Percentiles rank a stretch among this genome's conserved stretches.
Evolutionary conservation across 2,797 vertebrate species (phyloP).

Genomic region (Denticeps clupeoides): DNA sequence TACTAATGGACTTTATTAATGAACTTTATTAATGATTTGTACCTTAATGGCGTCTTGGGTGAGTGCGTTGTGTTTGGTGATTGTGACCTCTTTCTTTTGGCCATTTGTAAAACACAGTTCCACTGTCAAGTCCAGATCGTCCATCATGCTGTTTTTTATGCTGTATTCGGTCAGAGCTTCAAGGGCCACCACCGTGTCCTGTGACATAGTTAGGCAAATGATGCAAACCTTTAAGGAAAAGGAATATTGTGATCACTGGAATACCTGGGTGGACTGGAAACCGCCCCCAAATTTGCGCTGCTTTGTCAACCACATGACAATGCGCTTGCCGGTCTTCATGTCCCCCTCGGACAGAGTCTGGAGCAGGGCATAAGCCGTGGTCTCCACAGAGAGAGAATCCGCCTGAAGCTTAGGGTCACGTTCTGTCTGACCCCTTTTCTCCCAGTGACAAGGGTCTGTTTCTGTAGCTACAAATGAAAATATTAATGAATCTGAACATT

Average conservation of each 20-base stretch:
- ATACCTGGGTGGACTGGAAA: constrained; percentile 59
- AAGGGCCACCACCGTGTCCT: constrained; percentile 58
- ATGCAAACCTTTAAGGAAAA: too few relatives aligned
- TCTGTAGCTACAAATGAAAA: constrained; percentile 15
- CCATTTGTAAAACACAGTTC: constrained; percentile 28
- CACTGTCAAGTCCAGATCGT: constrained; percentile 33
- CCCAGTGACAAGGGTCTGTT: constrained; percentile 45
- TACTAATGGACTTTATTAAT: background rate
- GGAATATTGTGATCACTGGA: too few relatives aligned
- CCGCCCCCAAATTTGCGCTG: constrained; percentile 48
- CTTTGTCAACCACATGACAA: constrained; percentile 44
- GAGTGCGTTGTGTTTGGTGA: constrained; percentile 28
- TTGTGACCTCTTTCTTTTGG: constrained; percentile 14
- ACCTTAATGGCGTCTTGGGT: constrained; percentile 39
- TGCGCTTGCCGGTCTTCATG: constrained; percentile 12
- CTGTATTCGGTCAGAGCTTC: constrained; percentile 49
- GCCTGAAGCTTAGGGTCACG: constrained; percentile 16
- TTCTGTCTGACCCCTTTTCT: constrained; percentile 1
- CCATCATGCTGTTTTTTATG: constrained; percentile 24
- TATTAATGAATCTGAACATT: background rate
- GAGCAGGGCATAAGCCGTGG: constrained; percentile 48
- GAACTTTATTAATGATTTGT: background rate
- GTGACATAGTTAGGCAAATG: background rate
- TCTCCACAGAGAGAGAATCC: constrained; percentile 39
- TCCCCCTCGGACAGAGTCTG: constrained; percentile 35